Evolutionary conservation across 2,888 invertebrate species (phyloP).

Genomic region (Sceliomorpha sp.): DNA sequence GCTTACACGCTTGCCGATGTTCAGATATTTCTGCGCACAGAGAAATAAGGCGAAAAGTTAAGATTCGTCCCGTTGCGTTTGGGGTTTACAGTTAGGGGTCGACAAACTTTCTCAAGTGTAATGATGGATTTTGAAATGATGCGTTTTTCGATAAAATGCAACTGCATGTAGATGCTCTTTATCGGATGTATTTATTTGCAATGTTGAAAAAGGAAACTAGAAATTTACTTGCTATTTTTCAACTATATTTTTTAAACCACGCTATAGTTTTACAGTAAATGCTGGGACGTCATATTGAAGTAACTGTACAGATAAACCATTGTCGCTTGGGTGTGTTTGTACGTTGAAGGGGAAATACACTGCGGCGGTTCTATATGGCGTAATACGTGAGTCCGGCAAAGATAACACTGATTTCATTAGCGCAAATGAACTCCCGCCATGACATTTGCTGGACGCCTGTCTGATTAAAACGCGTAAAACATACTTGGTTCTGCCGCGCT

Average conservation of each 20-base stretch:
- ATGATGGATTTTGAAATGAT: no score
- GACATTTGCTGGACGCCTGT: slow-evolving; percentile 64
- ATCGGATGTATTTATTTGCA: no score
- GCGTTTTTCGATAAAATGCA: no score
- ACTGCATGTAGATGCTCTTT: no score
- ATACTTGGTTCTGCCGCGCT: slow-evolving; percentile 63
- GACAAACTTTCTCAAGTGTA: no score
- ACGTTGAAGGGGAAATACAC: slow-evolving; percentile 31
- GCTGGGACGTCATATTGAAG: slow-evolving; percentile 34
- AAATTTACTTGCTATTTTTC: no score
- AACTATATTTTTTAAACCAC: no score
- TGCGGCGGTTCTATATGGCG: slow-evolving; percentile 38
- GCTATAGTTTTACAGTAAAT: slow-evolving; percentile 20
- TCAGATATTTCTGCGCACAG: slow-evolving; percentile 10
- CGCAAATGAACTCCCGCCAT: slow-evolving; percentile 76
- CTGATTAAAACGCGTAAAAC: slow-evolving; percentile 78
- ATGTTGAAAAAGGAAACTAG: no score
- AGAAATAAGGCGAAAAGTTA: no score
- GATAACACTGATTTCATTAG: slow-evolving; percentile 80
- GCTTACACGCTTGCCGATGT: slow-evolving; percentile 35
- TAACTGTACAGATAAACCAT: slow-evolving; percentile 32
- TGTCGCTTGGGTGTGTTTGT: slow-evolving; percentile 36
- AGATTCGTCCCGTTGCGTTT: no score
- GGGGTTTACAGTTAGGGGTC: no score
- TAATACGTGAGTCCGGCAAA: slow-evolving; percentile 63